phyloP scores from a whole-genome alignment of 2,113 vertebrate species.

The Prionailurus bengalensis region DNA sequence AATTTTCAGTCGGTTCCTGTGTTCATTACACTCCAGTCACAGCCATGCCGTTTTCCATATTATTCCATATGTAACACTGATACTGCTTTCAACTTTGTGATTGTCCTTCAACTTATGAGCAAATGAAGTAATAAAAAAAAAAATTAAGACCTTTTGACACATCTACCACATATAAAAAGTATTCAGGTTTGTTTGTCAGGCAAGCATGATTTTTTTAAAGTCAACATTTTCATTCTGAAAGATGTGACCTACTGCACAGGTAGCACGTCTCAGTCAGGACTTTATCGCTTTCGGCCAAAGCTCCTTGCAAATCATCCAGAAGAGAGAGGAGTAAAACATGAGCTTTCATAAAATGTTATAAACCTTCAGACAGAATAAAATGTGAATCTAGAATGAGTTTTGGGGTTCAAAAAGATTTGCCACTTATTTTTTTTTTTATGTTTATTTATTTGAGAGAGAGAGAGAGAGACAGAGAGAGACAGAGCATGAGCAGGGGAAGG shows the following conservation, averaged over 20 bases:
- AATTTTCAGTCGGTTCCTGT: background rate
- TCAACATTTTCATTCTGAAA: slow-evolving; percentile 27
- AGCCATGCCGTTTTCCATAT: background rate
- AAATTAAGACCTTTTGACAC: background rate
- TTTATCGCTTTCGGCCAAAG: slow-evolving; percentile 20
- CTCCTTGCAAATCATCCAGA: background rate
- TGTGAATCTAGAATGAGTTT: background rate
- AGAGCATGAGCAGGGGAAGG: too few species aligned
- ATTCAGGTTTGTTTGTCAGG: background rate
- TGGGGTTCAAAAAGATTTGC: slow-evolving; percentile 36
- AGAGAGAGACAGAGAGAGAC: too few species aligned
- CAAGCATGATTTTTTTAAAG: slow-evolving; percentile 27
- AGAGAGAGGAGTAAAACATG: background rate
- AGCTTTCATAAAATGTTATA: slow-evolving; percentile 56
- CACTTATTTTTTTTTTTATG: background rate
- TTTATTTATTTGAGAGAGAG: too few species aligned
- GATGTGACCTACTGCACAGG: background rate
- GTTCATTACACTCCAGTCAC: background rate
- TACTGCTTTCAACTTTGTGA: background rate
- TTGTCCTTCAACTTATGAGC: background rate
- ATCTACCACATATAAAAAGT: background rate
- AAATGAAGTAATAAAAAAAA: background rate
- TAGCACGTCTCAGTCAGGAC: background rate
- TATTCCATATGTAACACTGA: background rate
- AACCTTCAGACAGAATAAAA: slow-evolving; percentile 44